Conservation (phyloP, 2,888 invertebrate genomes). For the Chymomyza amoena region DNA sequence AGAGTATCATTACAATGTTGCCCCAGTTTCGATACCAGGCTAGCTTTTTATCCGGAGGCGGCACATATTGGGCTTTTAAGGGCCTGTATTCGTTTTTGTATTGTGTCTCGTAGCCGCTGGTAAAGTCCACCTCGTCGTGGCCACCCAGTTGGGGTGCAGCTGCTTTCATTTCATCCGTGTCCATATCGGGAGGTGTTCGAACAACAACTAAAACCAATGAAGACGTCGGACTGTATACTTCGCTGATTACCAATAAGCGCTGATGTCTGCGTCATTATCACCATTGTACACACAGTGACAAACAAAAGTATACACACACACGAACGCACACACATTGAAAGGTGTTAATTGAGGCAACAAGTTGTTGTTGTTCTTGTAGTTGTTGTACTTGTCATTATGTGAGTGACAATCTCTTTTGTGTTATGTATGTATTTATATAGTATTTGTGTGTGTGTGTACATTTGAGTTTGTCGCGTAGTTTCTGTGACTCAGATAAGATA, state of each 20-base stretch:
- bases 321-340: conserved; percentile 29
- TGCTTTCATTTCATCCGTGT: conserved; percentile 43
- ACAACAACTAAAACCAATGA: conserved; percentile 38
- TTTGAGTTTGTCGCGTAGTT: conserved; percentile 2
- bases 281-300: conserved; percentile 12
- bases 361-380: conserved; percentile 28
- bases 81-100: conserved; percentile 71
- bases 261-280: conserved; percentile 59
- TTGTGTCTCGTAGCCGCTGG: conserved; percentile 71
- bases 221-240: conserved; percentile 9
- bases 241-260: conserved; percentile 41
- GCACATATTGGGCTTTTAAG: conserved; percentile 47
- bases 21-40: conserved; percentile 68
- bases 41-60: conserved; percentile 48
- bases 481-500: conserved; percentile 65
- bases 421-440: conserved; percentile 2
- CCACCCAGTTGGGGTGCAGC: conserved; percentile 3
- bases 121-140: conserved; percentile 69
- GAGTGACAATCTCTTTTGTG: conserved; percentile 8
- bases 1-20: conserved; percentile 54
- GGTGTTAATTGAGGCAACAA: conserved; percentile 61
- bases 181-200: conserved; percentile 55
- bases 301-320: not conserved
- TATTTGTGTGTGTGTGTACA: conserved; percentile 1
- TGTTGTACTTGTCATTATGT: not conserved